phyloP scores from a whole-genome alignment of 1,140 invertebrate genomes.

The Heliconius hewitsoni region DNA sequence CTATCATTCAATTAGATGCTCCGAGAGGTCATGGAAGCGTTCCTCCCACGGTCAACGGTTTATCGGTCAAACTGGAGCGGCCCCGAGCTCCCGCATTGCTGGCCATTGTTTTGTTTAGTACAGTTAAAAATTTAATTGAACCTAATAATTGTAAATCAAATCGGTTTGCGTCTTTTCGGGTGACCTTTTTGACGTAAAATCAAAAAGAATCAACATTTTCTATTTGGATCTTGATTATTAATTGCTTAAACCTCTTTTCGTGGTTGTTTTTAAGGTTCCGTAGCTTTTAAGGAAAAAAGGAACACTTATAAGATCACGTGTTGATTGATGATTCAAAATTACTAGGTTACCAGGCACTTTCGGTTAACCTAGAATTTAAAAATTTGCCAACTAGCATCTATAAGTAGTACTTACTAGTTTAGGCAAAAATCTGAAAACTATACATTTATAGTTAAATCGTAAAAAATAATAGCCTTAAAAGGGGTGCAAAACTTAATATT shows the following conservation, averaged over 20 bases:
- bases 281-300: no score
- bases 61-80: constrained; percentile 61
- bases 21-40: constrained; percentile 65
- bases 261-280: not conserved
- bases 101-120: constrained; percentile 31
- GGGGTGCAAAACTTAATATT: no score
- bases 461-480: no score
- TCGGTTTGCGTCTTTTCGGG: not conserved
- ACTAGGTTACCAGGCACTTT: no score
- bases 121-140: constrained; percentile 23
- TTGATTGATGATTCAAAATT: no score
- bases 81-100: constrained; percentile 44
- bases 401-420: no score
- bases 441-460: no score
- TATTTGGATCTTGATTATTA: not conserved
- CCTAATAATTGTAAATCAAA: not conserved
- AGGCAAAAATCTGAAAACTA: no score
- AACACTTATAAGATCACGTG: no score
- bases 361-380: no score
- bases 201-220: not conserved
- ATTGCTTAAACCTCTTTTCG: not conserved
- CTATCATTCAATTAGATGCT: constrained; percentile 65
- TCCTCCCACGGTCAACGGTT: constrained; percentile 59
- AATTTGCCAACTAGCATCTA: no score
- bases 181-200: not conserved